These are phyloP conservation scores for Sebastes oblongus DNA, from an alignment of 2,797 vertebrate genomes.

Conservation along the genomic window DNA sequence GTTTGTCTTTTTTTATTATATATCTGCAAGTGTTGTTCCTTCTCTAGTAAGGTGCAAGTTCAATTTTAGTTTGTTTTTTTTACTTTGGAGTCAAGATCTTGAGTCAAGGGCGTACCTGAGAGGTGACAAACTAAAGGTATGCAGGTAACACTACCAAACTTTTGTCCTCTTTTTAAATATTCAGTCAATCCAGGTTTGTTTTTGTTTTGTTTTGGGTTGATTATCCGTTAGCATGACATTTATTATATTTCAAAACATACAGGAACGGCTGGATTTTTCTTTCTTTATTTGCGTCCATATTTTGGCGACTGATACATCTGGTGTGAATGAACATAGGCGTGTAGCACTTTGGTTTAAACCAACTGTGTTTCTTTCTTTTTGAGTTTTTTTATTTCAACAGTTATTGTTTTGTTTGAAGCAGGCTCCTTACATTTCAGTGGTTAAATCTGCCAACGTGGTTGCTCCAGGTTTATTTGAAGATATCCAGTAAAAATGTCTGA, in stretches of 20 bases:
- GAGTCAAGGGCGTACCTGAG: slow-evolving; percentile 28
- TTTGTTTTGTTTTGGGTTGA: slow-evolving; percentile 35
- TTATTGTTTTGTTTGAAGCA: slow-evolving; percentile 20
- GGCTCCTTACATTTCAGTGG: slow-evolving; percentile 70
- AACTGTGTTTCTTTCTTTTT: slow-evolving; percentile 29
- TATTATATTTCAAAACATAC: slow-evolving; percentile 52
- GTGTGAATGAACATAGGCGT: slow-evolving; percentile 45
- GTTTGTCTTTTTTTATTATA: slow-evolving; percentile 25
- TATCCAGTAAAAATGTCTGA: slow-evolving; percentile 38
- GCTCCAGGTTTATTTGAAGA: slow-evolving; percentile 41
- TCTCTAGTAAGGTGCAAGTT: slow-evolving; percentile 61
- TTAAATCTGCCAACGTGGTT: slow-evolving; percentile 22
- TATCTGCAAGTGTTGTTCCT: slow-evolving; percentile 53
- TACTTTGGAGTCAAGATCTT: slow-evolving; percentile 15
- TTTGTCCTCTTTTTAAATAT: slow-evolving; percentile 22
- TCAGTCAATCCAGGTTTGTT: slow-evolving; percentile 7
- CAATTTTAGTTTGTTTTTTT: slow-evolving; percentile 8
- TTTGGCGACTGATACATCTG: slow-evolving; percentile 53
- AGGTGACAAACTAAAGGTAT: slow-evolving; percentile 39
- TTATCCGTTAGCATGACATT: slow-evolving; percentile 43
- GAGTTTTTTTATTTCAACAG: not conserved
- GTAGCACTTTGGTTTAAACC: slow-evolving; percentile 59
- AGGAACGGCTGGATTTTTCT: slow-evolving; percentile 32
- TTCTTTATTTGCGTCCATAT: slow-evolving; percentile 24
- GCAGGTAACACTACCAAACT: slow-evolving; percentile 56